phyloP scores from a whole-genome alignment of 1,140 invertebrate species.

The Calephelis nemesis region DNA sequence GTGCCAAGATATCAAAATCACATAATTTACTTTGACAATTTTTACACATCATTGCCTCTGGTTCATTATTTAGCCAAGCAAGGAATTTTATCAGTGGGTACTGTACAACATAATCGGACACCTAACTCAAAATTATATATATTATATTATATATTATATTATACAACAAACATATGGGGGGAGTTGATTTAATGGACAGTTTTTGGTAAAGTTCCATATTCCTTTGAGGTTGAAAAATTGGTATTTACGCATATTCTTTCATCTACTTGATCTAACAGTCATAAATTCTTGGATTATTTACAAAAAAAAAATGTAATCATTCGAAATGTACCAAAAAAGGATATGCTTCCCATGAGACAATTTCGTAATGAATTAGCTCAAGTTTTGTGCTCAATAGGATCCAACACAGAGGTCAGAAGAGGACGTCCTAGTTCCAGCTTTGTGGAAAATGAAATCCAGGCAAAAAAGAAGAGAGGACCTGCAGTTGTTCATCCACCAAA shows the following conservation, averaged over 20 bases:
- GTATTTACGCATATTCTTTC: conserved; percentile 49
- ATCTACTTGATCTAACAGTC: conserved; percentile 44
- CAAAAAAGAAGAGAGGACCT: conserved; percentile 42
- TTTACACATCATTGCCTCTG: conserved; percentile 42
- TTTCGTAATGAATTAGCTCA: conserved; percentile 51
- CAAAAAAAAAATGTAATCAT: conserved; percentile 42
- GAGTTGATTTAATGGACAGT: conserved; percentile 60
- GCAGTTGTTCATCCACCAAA: conserved; percentile 39
- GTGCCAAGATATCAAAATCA: conserved; percentile 34
- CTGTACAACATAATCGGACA: conserved; percentile 44
- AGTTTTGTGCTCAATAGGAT: conserved; percentile 46
- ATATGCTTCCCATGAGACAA: conserved; percentile 46
- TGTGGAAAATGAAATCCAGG: conserved; percentile 39
- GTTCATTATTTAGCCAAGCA: conserved; percentile 34
- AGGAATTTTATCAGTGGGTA: conserved; percentile 40
- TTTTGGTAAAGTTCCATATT: conserved; percentile 62
- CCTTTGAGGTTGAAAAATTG: conserved; percentile 49
- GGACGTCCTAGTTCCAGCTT: conserved; percentile 42
- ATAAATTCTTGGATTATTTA: conserved; percentile 49
- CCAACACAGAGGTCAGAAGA: conserved; percentile 49
- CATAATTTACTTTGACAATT: conserved; percentile 48
- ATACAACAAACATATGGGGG: conserved; percentile 52
- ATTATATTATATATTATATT: too few relatives aligned
- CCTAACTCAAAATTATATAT: conserved; percentile 44
- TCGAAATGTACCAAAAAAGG: conserved; percentile 41